Percentiles rank a stretch among this genome's conserved stretches.
Evolutionary conservation across 2,797 vertebrate genomes (phyloP).

Genomic region (Lagorchestes hirsutus): DNA sequence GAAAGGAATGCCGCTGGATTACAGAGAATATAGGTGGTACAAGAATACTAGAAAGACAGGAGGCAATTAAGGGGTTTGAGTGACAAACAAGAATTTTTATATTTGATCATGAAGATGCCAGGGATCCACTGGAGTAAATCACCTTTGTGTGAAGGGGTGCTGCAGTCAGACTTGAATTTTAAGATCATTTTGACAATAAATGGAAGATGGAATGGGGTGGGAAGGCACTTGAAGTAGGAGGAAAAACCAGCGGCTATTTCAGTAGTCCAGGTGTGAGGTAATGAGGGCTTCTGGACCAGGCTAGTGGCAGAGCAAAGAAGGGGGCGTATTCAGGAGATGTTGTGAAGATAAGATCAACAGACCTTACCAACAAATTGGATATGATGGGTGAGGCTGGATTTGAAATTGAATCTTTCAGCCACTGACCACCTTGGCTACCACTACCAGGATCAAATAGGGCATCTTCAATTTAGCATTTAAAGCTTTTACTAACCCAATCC

Average conservation of each 20-base stretch:
- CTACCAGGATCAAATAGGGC: not conserved
- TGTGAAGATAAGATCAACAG: not conserved
- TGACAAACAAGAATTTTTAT: not conserved
- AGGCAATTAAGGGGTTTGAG: not conserved
- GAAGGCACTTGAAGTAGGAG: not conserved
- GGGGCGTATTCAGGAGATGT: not conserved
- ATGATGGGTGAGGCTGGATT: not conserved
- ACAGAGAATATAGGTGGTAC: not conserved
- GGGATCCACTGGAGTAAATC: not conserved
- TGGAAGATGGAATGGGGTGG: not conserved
- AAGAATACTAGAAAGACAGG: not conserved
- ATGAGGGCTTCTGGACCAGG: not conserved
- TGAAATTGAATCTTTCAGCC: not conserved
- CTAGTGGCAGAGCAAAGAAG: not conserved
- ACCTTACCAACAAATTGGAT: not conserved
- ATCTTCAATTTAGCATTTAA: not conserved
- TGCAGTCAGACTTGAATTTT: not conserved
- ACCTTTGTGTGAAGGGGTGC: not conserved
- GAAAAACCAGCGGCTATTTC: not conserved
- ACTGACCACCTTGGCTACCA: not conserved
- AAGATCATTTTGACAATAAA: not conserved
- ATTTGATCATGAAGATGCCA: not conserved
- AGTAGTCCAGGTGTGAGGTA: not conserved
- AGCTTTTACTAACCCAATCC: not conserved
- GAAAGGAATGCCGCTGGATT: not conserved